A percentile compares a stretch with the other conserved stretches of the same genome.
These are phyloP conservation scores for Acromyrmex charruanus DNA, from an alignment of 1,140 invertebrate species.

Conservation along the genomic window DNA sequence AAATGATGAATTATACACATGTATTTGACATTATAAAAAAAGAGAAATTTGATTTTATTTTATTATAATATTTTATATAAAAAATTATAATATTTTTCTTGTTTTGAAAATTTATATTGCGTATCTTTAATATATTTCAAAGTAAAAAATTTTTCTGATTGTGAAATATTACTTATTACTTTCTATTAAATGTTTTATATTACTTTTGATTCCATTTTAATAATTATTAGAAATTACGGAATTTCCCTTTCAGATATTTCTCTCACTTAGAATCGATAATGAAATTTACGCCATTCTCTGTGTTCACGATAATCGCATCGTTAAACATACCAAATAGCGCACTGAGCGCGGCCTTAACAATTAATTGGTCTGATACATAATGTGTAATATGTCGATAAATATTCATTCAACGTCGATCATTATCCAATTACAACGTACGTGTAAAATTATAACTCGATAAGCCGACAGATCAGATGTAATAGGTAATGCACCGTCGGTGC, in stretches of 20 bases:
- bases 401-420: conserved; percentile 36
- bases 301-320: conserved; percentile 12
- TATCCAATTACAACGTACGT: conserved; percentile 24
- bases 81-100: neutral
- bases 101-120: neutral
- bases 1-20: neutral
- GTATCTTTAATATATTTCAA: neutral
- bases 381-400: conserved; percentile 33
- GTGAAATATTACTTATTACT: neutral
- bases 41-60: neutral
- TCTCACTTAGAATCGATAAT: conserved; percentile 21
- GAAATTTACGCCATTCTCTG: conserved; percentile 3
- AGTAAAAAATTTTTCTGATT: neutral
- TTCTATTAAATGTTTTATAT: conserved; percentile 22
- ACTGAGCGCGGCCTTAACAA: conserved; percentile 1
- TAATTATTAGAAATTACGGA: neutral
- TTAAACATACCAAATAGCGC: conserved; percentile 26
- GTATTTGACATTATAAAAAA: neutral
- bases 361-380: conserved; percentile 48
- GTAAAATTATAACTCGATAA: conserved; percentile 59
- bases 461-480: conserved; percentile 43
- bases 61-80: neutral
- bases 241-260: neutral
- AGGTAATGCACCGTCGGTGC: neutral
- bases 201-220: neutral